These are phyloP conservation scores for Drosophila rhopaloa DNA, from an alignment of 1,140 invertebrate genomes.

Conservation along the genomic window DNA sequence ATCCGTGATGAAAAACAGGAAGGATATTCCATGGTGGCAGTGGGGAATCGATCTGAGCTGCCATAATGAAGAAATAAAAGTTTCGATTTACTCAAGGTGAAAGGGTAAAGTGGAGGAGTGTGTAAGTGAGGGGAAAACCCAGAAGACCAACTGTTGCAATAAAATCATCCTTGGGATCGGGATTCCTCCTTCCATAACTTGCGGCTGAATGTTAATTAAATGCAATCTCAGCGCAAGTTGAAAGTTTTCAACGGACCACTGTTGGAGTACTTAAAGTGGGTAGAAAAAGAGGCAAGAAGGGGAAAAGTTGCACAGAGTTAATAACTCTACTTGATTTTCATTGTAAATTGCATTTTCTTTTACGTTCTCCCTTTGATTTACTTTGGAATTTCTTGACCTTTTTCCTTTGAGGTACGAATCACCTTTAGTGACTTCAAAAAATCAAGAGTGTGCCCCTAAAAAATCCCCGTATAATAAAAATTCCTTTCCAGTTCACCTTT, in stretches of 20 bases:
- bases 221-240: slow-evolving; percentile 19
- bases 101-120: background rate
- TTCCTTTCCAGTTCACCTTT: background rate
- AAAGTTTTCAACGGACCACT: slow-evolving; percentile 13
- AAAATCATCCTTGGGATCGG: slow-evolving; percentile 3
- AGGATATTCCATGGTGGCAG: background rate
- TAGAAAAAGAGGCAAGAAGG: no score
- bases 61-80: slow-evolving; percentile 36
- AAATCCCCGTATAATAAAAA: no score
- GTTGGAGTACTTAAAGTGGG: background rate
- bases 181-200: slow-evolving; percentile 2
- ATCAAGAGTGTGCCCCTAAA: background rate
- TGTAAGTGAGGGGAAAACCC: background rate
- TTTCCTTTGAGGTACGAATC: no score
- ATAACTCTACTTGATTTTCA: slow-evolving; percentile 3
- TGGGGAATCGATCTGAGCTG: slow-evolving; percentile 17
- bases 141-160: slow-evolving; percentile 33
- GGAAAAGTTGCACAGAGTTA: background rate
- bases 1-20: slow-evolving; percentile 10
- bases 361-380: background rate
- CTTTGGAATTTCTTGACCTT: background rate
- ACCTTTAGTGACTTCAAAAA: background rate
- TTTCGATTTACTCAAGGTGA: slow-evolving; percentile 10
- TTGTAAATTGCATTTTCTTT: slow-evolving; percentile 17
- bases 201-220: slow-evolving; percentile 40